These are phyloP conservation scores for Odontesthes bonariensis DNA, from an alignment of 2,113 vertebrate genomes.

Conservation along the genomic window DNA sequence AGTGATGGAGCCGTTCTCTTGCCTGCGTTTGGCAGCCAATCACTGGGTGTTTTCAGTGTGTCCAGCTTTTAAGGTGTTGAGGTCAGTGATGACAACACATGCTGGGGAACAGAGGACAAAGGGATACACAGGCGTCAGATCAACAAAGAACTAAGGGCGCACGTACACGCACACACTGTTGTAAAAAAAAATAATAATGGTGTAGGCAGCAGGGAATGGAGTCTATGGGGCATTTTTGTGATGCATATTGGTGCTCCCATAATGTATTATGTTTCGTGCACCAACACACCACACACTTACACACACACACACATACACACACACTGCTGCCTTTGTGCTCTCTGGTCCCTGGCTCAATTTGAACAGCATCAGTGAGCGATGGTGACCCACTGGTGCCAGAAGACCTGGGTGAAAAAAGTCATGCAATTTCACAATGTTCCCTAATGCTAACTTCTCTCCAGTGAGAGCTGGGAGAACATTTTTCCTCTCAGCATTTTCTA, in stretches of 20 bases:
- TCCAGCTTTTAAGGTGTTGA: conserved; percentile 24
- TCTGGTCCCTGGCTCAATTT: conserved; percentile 62
- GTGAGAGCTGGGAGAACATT: conserved; percentile 39
- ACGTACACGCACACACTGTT: conserved; percentile 10
- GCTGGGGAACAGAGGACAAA: background rate
- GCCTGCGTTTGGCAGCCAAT: conserved; percentile 17
- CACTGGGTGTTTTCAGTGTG: conserved; percentile 9
- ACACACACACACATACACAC: background rate
- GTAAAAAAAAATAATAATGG: conserved; percentile 5
- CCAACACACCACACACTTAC: conserved; percentile 3
- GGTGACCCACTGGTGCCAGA: conserved; percentile 52
- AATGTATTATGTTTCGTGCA: conserved; percentile 40
- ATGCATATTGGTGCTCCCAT: conserved; percentile 41
- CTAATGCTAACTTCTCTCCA: conserved; percentile 42
- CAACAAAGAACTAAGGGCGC: conserved; percentile 34
- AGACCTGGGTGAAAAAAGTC: conserved; percentile 42
- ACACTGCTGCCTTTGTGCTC: conserved; percentile 37
- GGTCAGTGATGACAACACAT: background rate
- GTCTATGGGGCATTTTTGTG: conserved; percentile 38
- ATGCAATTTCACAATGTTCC: conserved; percentile 39
- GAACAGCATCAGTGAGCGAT: conserved; percentile 62
- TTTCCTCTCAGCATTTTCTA: conserved; percentile 26
- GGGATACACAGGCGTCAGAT: conserved; percentile 33
- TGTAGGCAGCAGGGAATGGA: conserved; percentile 32
- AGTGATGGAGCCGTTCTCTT: conserved; percentile 32